Evolutionary conservation across 2,113 vertebrate species (phyloP).

Genomic region (Globicephala melas): DNA sequence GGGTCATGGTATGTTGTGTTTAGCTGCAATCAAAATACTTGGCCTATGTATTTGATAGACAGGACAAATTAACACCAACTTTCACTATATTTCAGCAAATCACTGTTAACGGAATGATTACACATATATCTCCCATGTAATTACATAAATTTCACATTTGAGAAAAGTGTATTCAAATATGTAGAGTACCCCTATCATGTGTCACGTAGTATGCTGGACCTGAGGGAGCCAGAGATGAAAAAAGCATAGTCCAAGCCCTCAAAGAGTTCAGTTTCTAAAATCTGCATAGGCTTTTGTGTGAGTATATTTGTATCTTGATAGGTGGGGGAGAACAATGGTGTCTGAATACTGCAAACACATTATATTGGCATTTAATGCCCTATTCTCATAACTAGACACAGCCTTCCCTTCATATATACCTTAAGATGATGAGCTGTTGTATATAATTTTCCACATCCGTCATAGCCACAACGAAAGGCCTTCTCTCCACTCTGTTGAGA

Average conservation of each 20-base stretch:
- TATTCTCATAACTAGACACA: not conserved
- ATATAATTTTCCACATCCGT: slow-evolving; percentile 97
- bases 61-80: not conserved
- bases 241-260: not conserved
- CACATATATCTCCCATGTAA: not conserved
- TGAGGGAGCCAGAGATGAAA: not conserved
- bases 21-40: slow-evolving; percentile 17
- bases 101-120: not conserved
- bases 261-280: not conserved
- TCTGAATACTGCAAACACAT: not conserved
- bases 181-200: not conserved
- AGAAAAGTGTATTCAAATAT: slow-evolving; percentile 20
- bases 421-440: slow-evolving; percentile 99
- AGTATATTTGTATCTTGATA: not conserved
- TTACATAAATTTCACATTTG: not conserved
- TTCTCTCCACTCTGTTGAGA: slow-evolving; percentile 94
- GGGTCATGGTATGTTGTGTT: not conserved
- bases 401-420: slow-evolving; percentile 74
- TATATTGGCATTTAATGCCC: not conserved
- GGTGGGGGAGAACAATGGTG: not conserved
- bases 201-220: not conserved
- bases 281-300: not conserved
- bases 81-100: not conserved
- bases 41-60: not conserved
- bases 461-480: slow-evolving; percentile 96